These are phyloP conservation scores for Squalus acanthias DNA, from an alignment of 2,797 vertebrate species.

Conservation along the genomic window DNA sequence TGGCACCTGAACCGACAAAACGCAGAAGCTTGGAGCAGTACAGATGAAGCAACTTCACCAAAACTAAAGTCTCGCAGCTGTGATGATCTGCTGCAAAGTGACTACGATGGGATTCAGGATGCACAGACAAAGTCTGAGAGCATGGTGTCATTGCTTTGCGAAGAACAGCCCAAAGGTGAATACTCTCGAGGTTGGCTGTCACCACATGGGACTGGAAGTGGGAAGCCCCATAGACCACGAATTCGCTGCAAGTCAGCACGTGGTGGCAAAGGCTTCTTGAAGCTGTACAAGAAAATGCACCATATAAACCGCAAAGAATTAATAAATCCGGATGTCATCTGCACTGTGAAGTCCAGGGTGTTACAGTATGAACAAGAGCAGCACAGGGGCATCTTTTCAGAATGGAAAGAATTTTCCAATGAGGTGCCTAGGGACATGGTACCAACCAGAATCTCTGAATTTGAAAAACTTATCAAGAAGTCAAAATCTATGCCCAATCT, in stretches of 20 bases:
- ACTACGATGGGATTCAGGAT: constrained; percentile 55
- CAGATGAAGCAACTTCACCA: constrained; percentile 68
- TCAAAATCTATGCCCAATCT: constrained; percentile 97
- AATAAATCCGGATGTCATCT: constrained; percentile 85
- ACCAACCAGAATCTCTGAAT: constrained; percentile 85
- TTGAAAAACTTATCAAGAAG: constrained; percentile 88
- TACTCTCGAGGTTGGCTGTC: constrained; percentile 53
- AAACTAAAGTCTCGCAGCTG: constrained; percentile 92
- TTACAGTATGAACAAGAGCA: constrained; percentile 85
- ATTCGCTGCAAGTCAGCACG: constrained; percentile 67
- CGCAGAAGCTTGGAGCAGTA: constrained; percentile 81
- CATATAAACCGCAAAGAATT: constrained; percentile 89
- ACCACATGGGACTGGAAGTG: constrained; percentile 47
- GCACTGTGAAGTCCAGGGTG: constrained; percentile 88
- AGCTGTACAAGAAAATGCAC: constrained; percentile 96
- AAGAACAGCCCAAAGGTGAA: constrained; percentile 60
- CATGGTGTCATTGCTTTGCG: constrained; percentile 77
- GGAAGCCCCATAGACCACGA: constrained; percentile 46
- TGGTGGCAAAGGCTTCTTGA: constrained; percentile 83
- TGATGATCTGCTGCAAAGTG: constrained; percentile 80
- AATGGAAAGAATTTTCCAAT: constrained; percentile 71
- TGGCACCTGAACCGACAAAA: constrained; percentile 78
- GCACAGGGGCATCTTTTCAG: constrained; percentile 64
- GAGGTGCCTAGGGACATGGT: constrained; percentile 90
- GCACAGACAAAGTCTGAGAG: constrained; percentile 78